These are phyloP conservation scores for Sipha maydis DNA, from an alignment of 2,888 invertebrate species.

Conservation along the genomic window DNA sequence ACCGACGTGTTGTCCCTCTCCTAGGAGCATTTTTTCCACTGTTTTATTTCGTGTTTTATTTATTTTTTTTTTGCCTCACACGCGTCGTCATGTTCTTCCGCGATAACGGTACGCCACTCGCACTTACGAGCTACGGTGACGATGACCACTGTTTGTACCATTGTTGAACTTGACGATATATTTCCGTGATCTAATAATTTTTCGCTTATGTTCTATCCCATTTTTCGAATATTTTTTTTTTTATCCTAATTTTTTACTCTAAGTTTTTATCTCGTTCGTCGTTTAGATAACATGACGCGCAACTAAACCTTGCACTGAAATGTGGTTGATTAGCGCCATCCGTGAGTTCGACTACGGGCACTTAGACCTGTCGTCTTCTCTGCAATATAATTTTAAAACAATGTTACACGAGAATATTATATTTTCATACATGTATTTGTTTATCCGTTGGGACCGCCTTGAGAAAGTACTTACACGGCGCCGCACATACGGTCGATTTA, in stretches of 20 bases:
- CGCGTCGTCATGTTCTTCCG: conserved; percentile 32
- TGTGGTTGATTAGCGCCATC: not conserved
- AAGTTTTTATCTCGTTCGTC: not conserved
- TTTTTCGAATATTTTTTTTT: not conserved
- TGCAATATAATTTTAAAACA: not conserved
- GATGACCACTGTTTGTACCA: not conserved
- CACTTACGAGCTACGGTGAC: not conserved
- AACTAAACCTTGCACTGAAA: not conserved
- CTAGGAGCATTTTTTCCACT: conserved; percentile 37
- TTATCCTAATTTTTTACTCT: not conserved
- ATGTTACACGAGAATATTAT: not conserved
- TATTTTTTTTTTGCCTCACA: conserved; percentile 4
- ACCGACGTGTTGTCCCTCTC: conserved; percentile 43
- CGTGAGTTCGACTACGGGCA: not conserved
- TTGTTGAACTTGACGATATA: not conserved
- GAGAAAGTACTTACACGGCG: not conserved
- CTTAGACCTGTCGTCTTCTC: not conserved
- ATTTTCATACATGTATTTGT: not conserved
- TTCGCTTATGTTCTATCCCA: not conserved
- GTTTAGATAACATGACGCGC: not conserved
- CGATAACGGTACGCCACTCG: conserved; percentile 23
- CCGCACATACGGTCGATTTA: not conserved
- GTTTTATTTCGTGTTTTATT: conserved; percentile 19
- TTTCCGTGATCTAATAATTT: not conserved
- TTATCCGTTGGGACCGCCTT: not conserved